Evolutionary conservation across 2,797 vertebrate species (phyloP).

Genomic region (Acrocephalus scirpaceus): DNA sequence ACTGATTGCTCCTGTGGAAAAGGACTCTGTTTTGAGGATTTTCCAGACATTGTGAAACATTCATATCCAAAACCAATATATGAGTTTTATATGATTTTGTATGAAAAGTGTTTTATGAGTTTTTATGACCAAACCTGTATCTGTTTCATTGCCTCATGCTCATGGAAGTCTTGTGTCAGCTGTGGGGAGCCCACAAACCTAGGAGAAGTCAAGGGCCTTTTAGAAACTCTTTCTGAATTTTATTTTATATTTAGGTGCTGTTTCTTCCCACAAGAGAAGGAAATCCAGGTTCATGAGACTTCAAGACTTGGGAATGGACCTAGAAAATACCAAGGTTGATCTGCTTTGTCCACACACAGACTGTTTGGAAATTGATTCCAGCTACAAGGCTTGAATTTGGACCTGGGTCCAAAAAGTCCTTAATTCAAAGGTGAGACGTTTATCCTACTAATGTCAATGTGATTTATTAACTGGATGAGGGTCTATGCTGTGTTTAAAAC

Average conservation of each 20-base stretch:
- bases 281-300: background rate
- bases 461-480: background rate
- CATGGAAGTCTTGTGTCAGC: background rate
- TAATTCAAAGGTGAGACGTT: background rate
- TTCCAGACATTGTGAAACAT: background rate
- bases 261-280: background rate
- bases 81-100: background rate
- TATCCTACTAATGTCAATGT: background rate
- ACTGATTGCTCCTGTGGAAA: background rate
- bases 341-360: background rate
- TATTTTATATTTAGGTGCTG: background rate
- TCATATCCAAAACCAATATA: background rate
- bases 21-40: background rate
- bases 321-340: background rate
- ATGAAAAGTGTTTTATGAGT: background rate
- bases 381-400: background rate
- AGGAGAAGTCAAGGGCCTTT: background rate
- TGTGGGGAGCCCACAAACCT: background rate
- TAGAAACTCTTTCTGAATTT: background rate
- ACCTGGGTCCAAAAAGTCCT: background rate
- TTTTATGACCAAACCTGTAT: background rate
- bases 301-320: background rate
- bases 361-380: background rate
- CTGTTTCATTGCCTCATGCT: background rate
- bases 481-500: background rate